Evolutionary conservation across 2,113 vertebrate genomes (phyloP).

Genomic region (Anguilla rostrata): DNA sequence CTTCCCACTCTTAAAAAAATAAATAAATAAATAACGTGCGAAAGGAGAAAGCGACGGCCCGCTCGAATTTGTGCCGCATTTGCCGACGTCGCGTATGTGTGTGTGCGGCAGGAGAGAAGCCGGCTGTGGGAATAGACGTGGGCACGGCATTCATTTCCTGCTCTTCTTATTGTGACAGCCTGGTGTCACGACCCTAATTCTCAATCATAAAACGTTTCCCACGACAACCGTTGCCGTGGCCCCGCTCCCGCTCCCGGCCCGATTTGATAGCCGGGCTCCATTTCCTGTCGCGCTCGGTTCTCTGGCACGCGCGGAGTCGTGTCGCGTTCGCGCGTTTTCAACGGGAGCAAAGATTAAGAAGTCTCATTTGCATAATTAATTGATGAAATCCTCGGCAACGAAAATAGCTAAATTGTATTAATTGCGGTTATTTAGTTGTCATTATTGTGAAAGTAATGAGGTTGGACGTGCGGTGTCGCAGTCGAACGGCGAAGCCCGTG

Average conservation of each 20-base stretch:
- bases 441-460: conserved; percentile 3
- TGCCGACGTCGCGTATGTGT: not conserved
- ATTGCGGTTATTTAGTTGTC: conserved; percentile 3
- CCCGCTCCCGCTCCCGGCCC: not conserved
- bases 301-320: not conserved
- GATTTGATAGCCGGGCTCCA: not conserved
- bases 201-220: not conserved
- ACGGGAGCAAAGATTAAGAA: not conserved
- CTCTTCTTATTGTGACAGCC: not conserved
- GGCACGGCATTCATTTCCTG: not conserved
- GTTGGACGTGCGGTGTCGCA: not conserved
- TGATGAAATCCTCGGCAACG: not conserved
- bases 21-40: not conserved
- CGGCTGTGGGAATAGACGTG: not conserved
- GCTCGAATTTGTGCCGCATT: not conserved
- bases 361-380: conserved; percentile 6
- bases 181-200: not conserved
- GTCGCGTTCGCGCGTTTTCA: not conserved
- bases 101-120: not conserved
- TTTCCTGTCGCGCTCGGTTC: not conserved
- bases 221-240: not conserved
- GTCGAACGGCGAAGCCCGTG: not conserved
- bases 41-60: not conserved
- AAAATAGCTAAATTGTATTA: conserved; percentile 4
- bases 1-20: not conserved